Evolutionary conservation across 2,888 invertebrate species (phyloP).

Genomic region (Pollenia amentaria): DNA sequence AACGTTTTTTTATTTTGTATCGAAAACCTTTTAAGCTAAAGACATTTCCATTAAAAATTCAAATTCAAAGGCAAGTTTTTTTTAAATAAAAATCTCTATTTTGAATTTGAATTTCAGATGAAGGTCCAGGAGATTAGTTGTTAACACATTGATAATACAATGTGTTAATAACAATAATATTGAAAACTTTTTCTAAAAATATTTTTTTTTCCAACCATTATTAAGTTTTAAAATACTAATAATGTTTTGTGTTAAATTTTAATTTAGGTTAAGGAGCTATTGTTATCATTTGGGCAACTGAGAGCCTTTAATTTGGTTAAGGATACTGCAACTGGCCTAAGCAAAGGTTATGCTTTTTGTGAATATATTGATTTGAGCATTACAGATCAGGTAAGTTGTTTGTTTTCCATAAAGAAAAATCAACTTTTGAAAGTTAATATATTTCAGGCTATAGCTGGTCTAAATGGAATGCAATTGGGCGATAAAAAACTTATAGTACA

Average conservation of each 20-base stretch:
- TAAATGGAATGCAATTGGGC: conserved; percentile 99
- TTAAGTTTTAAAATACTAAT: not conserved
- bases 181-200: conserved; percentile 6
- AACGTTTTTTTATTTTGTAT: conserved; percentile 32
- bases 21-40: conserved; percentile 5
- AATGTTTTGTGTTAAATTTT: conserved; percentile 1
- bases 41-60: conserved; percentile 27
- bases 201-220: conserved; percentile 31
- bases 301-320: conserved; percentile 99
- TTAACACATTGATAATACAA: not conserved
- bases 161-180: too few relatives aligned
- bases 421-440: conserved; percentile 12
- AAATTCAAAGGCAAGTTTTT: conserved; percentile 62
- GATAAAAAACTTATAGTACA: conserved; percentile 99
- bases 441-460: conserved; percentile 95
- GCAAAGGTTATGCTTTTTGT: conserved; percentile 99
- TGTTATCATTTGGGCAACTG: conserved; percentile 98
- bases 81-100: conserved; percentile 4
- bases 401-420: not conserved
- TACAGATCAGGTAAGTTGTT: conserved; percentile 94
- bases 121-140: not conserved
- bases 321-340: conserved; percentile 97
- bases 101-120: conserved; percentile 47
- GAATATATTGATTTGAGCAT: conserved; percentile 98
- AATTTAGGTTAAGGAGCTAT: conserved; percentile 96